Evolutionary conservation across 53 echinoderm and acorn worm genomes (phyloP).

Genomic region (Holothuria scabra): DNA sequence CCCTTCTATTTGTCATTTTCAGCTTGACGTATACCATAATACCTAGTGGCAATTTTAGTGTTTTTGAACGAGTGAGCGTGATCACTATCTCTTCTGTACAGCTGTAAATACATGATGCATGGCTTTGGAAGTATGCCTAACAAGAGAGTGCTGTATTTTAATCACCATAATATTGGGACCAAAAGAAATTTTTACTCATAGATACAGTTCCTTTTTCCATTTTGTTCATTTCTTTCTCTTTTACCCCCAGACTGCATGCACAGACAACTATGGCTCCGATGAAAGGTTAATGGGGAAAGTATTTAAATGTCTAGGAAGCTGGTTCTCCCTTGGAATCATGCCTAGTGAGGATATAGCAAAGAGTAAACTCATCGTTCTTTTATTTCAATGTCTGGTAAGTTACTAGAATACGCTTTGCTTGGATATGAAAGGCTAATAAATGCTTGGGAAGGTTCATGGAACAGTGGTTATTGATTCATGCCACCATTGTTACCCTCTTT

Average conservation of each 20-base stretch:
- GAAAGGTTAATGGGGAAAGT: conserved; percentile 82
- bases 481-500: too few species aligned
- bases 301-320: conserved; percentile 96
- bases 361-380: conserved; percentile 72
- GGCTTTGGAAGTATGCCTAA: too few species aligned
- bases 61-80: too few species aligned
- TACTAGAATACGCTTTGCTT: neutral
- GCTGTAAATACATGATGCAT: too few species aligned
- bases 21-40: too few species aligned
- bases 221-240: neutral
- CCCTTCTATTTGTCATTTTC: too few species aligned
- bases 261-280: conserved; percentile 76
- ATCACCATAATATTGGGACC: too few species aligned
- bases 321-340: conserved; percentile 87
- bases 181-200: too few species aligned
- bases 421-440: neutral
- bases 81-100: too few species aligned
- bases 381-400: conserved; percentile 88
- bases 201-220: too few species aligned
- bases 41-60: too few species aligned
- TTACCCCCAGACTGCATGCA: conserved; percentile 74
- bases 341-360: conserved; percentile 71
- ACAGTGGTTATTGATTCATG: neutral
- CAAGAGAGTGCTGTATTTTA: too few species aligned
- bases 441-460: neutral